These are phyloP conservation scores for Chydorus sphaericus DNA, from an alignment of 2,888 invertebrate genomes.

Conservation along the genomic window DNA sequence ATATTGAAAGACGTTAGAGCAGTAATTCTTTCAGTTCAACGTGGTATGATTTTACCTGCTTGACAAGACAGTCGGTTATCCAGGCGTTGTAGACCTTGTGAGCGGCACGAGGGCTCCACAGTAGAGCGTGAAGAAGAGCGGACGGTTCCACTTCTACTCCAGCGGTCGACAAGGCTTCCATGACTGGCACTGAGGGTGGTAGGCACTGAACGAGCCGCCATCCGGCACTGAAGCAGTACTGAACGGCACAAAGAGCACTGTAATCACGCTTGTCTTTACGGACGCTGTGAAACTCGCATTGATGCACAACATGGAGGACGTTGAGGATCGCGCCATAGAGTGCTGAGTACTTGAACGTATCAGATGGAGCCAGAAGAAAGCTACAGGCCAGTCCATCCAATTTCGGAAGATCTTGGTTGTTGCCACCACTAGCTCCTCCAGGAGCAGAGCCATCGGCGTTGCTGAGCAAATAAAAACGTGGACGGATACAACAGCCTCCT, in stretches of 20 bases:
- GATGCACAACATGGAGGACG: conserved; percentile 63
- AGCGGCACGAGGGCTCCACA: conserved; percentile 77
- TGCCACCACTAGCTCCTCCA: too few relatives aligned
- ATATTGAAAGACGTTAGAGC: too few relatives aligned
- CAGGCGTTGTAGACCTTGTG: conserved; percentile 38
- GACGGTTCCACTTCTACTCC: conserved; percentile 49
- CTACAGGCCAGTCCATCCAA: conserved; percentile 52
- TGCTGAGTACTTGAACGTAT: conserved; percentile 74
- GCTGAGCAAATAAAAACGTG: conserved; percentile 80
- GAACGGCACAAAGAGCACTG: conserved; percentile 61
- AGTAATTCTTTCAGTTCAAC: too few relatives aligned
- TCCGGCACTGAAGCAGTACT: conserved; percentile 76
- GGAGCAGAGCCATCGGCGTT: too few relatives aligned
- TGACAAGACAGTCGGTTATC: conserved; percentile 60
- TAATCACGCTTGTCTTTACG: conserved; percentile 33
- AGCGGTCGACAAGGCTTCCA: conserved; percentile 58
- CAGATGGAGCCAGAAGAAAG: conserved; percentile 81
- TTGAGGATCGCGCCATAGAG: conserved; percentile 72
- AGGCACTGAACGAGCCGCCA: conserved; percentile 72
- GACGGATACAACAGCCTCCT: conserved; percentile 50
- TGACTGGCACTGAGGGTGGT: conserved; percentile 77
- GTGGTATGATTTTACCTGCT: too few relatives aligned
- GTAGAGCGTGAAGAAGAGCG: conserved; percentile 59
- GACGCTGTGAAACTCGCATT: conserved; percentile 33
- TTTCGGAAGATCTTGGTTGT: conserved; percentile 67